These are phyloP conservation scores for Drosophila nebulosa DNA, from an alignment of 1,140 invertebrate genomes.

Conservation along the genomic window DNA sequence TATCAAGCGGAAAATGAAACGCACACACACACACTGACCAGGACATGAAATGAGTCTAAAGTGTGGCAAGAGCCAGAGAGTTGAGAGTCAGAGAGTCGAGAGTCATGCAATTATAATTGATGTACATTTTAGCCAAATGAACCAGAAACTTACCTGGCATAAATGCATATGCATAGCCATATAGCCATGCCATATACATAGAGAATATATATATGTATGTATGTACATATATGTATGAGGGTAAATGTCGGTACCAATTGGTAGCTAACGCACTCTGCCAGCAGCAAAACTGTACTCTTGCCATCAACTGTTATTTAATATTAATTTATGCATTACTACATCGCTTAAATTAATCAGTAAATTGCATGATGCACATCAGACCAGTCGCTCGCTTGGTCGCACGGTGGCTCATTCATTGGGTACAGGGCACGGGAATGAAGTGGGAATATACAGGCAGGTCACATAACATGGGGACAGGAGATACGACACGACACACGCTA, in stretches of 20 bases:
- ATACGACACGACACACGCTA: neutral
- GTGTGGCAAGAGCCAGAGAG: neutral
- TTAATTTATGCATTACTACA: conserved; percentile 72
- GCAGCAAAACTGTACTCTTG: neutral
- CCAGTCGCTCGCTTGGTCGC: too few species aligned
- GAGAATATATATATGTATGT: neutral
- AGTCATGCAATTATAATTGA: neutral
- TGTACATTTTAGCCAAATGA: neutral
- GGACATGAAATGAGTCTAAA: neutral
- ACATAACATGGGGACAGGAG: neutral
- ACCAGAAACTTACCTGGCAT: neutral
- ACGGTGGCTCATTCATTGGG: too few species aligned
- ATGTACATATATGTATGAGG: neutral
- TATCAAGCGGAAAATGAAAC: conserved; percentile 39
- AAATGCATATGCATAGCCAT: neutral
- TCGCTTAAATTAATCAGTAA: conserved; percentile 71
- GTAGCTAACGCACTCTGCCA: neutral
- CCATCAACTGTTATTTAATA: conserved; percentile 57
- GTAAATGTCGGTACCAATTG: neutral
- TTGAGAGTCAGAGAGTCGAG: neutral
- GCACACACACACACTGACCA: neutral
- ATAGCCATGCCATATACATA: neutral
- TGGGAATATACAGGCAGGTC: neutral
- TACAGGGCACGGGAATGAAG: neutral
- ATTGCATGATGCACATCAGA: conserved; percentile 27